These are phyloP conservation scores for Kryptolebias marmoratus DNA, from an alignment of 2,113 vertebrate genomes.

Conservation along the genomic window DNA sequence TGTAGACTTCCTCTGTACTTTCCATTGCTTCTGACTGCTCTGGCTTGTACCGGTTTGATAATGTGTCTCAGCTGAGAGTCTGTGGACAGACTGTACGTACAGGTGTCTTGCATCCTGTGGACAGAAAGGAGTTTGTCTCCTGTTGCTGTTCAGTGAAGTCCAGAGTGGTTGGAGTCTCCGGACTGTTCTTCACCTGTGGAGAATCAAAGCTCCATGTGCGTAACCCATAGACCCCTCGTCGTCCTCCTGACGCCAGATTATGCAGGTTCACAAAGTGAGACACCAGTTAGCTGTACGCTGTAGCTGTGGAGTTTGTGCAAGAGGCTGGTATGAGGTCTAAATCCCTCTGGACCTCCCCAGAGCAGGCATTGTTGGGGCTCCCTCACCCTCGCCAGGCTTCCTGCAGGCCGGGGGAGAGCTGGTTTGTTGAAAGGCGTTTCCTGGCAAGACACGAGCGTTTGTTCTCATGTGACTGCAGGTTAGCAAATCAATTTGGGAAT, in stretches of 20 bases:
- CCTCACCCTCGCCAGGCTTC: conserved; percentile 50
- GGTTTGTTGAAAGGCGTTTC: conserved; percentile 51
- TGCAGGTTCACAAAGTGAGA: conserved; percentile 35
- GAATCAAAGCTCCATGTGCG: conserved; percentile 16
- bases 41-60: conserved; percentile 13
- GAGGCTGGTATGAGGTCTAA: conserved; percentile 56
- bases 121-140: conserved; percentile 39
- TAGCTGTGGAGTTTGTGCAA: conserved; percentile 21
- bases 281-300: conserved; percentile 4
- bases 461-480: conserved; percentile 26
- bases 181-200: neutral
- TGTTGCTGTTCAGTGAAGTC: neutral
- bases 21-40: conserved; percentile 15
- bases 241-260: conserved; percentile 46
- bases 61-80: conserved; percentile 35
- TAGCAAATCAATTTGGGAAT: conserved; percentile 33
- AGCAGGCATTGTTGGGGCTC: conserved; percentile 69
- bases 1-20: conserved; percentile 38
- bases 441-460: conserved; percentile 43
- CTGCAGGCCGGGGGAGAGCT: conserved; percentile 54
- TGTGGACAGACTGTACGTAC: neutral
- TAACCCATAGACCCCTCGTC: conserved; percentile 4
- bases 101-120: conserved; percentile 32
- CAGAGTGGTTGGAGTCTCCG: neutral
- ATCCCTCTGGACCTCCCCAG: conserved; percentile 40